These are phyloP conservation scores for Musca vetustissima DNA, from an alignment of 1,140 invertebrate genomes.

Conservation along the genomic window DNA sequence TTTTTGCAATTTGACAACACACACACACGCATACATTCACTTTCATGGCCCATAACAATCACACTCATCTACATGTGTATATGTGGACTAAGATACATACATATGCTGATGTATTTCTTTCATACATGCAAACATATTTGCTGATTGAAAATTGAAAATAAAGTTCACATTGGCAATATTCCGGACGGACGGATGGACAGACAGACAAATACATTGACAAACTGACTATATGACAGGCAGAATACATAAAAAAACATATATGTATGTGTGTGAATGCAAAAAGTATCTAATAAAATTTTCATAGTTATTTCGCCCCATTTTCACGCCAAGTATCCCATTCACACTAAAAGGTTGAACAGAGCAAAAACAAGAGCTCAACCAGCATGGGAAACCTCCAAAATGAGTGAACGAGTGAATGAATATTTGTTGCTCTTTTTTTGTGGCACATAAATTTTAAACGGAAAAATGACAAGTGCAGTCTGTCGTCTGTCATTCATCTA, in stretches of 20 bases:
- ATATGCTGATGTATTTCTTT: too few relatives aligned
- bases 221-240: not conserved
- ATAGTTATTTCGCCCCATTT: constrained; percentile 4
- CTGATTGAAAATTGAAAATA: constrained; percentile 21
- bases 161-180: not conserved
- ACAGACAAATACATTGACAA: too few relatives aligned
- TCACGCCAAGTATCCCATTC: too few relatives aligned
- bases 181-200: too few relatives aligned
- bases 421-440: constrained; percentile 13
- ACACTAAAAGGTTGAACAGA: not conserved
- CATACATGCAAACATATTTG: not conserved
- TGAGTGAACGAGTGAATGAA: not conserved
- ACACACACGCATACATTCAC: too few relatives aligned
- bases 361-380: not conserved
- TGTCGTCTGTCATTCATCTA: not conserved
- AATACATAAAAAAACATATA: not conserved
- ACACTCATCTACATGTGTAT: too few relatives aligned
- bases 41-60: too few relatives aligned
- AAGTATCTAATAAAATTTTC: constrained; percentile 19
- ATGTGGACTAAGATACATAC: too few relatives aligned
- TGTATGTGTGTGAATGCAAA: not conserved
- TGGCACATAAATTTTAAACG: not conserved
- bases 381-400: not conserved
- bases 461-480: constrained; percentile 19
- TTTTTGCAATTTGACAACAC: too few relatives aligned